These are phyloP conservation scores for Eurystomus gularis DNA, from an alignment of 2,113 vertebrate species.

Conservation along the genomic window DNA sequence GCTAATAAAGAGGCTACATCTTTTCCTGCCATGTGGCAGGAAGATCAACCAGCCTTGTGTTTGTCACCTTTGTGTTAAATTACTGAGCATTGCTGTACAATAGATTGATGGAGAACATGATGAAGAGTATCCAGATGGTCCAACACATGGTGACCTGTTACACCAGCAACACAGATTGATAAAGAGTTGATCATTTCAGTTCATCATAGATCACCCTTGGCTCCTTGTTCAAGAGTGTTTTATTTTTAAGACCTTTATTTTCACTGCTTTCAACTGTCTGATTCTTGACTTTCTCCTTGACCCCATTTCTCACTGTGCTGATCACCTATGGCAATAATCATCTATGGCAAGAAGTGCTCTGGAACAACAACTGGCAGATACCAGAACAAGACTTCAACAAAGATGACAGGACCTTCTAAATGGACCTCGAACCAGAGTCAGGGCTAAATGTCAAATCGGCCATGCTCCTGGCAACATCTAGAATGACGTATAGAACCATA, in stretches of 20 bases:
- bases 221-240: neutral
- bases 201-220: neutral
- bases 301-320: neutral
- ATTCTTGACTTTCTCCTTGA: neutral
- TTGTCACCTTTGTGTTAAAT: slow-evolving; percentile 19
- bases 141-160: slow-evolving; percentile 56
- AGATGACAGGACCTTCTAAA: neutral
- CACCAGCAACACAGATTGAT: slow-evolving; percentile 39
- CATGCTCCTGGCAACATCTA: neutral
- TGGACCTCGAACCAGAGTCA: neutral
- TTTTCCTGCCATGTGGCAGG: neutral
- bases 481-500: neutral
- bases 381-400: neutral
- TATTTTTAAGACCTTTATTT: slow-evolving; percentile 25
- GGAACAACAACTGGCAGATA: neutral
- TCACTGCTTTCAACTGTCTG: neutral
- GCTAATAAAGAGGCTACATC: neutral
- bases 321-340: neutral
- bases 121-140: slow-evolving; percentile 46
- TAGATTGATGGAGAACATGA: neutral
- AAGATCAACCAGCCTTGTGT: neutral
- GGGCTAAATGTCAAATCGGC: neutral
- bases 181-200: slow-evolving; percentile 6
- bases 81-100: neutral
- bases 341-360: neutral